Conservation (phyloP, 2,797 vertebrate genomes). For the Hyperoplus lanceolatus region DNA sequence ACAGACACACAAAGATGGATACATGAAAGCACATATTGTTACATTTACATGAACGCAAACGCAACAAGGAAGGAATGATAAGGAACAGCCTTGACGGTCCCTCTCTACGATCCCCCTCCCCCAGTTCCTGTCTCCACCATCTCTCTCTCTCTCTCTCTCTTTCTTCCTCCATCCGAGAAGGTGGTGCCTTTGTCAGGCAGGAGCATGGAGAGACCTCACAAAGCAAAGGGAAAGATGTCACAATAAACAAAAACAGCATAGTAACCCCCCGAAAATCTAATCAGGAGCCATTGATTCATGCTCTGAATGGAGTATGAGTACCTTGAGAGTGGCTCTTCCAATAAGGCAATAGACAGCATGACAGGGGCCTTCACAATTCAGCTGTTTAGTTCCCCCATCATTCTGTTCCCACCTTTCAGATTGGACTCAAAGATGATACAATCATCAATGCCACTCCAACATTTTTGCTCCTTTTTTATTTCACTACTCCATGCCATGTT, state of each 20-base stretch:
- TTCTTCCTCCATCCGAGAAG: slow-evolving; percentile 73
- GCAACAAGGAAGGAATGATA: slow-evolving; percentile 50
- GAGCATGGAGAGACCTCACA: slow-evolving; percentile 78
- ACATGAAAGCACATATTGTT: slow-evolving; percentile 40
- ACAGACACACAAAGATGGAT: slow-evolving; percentile 18
- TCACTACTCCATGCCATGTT: slow-evolving; percentile 59
- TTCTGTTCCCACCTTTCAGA: slow-evolving; percentile 76
- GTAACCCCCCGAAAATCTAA: slow-evolving; percentile 83
- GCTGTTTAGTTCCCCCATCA: slow-evolving; percentile 64
- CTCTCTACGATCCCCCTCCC: slow-evolving; percentile 70
- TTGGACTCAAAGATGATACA: slow-evolving; percentile 72
- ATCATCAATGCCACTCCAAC: slow-evolving; percentile 67
- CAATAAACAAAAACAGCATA: slow-evolving; percentile 86
- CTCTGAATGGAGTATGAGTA: slow-evolving; percentile 83
- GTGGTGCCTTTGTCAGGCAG: slow-evolving; percentile 79
- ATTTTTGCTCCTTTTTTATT: slow-evolving; percentile 63
- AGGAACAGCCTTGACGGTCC: slow-evolving; percentile 68
- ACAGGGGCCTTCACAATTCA: slow-evolving; percentile 73
- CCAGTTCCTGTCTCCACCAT: slow-evolving; percentile 69
- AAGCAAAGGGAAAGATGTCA: slow-evolving; percentile 81
- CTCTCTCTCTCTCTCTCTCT: slow-evolving; percentile 48
- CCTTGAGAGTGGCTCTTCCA: slow-evolving; percentile 81
- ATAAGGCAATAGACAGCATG: slow-evolving; percentile 74
- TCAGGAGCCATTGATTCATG: slow-evolving; percentile 84
- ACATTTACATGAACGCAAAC: slow-evolving; percentile 37